Evolutionary conservation across 2,113 vertebrate genomes (phyloP), one percentile per base, ranked within the genome.

Genomic region (Pampusana beccarii): DNA sequence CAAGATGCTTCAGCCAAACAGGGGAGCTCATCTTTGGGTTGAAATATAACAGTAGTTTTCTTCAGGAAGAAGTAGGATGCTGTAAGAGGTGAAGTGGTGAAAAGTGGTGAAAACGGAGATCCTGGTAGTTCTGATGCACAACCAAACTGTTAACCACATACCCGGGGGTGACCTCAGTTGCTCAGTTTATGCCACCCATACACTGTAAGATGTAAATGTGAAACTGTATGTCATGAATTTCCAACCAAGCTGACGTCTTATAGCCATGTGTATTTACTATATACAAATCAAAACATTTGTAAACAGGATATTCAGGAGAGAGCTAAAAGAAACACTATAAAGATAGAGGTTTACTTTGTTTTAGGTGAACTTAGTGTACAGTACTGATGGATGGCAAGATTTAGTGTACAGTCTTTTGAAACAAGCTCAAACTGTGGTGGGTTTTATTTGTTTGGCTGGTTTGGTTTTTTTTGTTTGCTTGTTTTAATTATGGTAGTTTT

Each of bases 401-500:
- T 82, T 93, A 73, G 94, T 90, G 94, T 88, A 29, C 50, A 92
- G 90, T 90, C 81, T 65, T 88, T 88, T 93, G 70, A 93, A 94
- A 95, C 44, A 75, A 95, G 86, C 87, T 95, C 96, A 88, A 82
- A 67, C 90, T 96, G 84, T 88, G 44, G 18, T 46, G 44, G 44
- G 44, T 8, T 46, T 46, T 46, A 18, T 17, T 46, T 46, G 18
- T 17, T 46, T 46, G 44, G 44, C 19, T 46, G 44, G 80, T 53
- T 93, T 91, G 86, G 38, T 13, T 94, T 73, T 95, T 80, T 75
- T 86, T 95, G 44, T 80, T 53, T 80, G 44, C 40, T 97, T 46
- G 44, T 88, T 94, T 97, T 95, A 97, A 94, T 97, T 96, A 97
- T 91, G 95, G 97, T 96, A 96, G 95, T 96, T 97, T 96, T 95